Base-by-base conservation (phyloP, 2,113 vertebrate species). In the Sinocyclocheilus maitianheensis region DNA sequence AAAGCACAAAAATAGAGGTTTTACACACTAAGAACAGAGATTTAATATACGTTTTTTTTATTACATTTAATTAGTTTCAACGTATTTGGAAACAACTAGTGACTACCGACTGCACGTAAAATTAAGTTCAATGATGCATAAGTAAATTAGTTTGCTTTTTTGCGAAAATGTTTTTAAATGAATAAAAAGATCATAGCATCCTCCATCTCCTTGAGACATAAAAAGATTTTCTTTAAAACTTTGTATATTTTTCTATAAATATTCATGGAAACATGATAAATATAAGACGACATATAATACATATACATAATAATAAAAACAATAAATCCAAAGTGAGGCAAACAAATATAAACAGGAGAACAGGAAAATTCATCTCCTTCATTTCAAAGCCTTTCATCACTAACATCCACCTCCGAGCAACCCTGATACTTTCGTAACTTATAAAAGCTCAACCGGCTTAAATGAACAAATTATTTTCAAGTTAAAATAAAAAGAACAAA, bases 401-500 rank as follows among this genome's bases (percentile, higher is more conserved):
- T 62, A 58, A 55, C 48, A 63, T n/a, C 86, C 77, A 77, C 89
- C 88, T 87, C 85, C 87, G 84, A 89, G 91, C 89, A 92, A 90
- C 77, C 86, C 77, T 67, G 7, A 89, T 85, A 55, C 67, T 51
- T 46, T 84, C 53, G 60, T 60, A 85, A 87, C 80, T 58, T 84
- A 67, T 69, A 82, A 87, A 72, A 80, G 30, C 53, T 77, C 46
- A 53, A 74, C 77, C 6, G 18, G 43, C 69, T 81, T 34, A 85
- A 77, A 37, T 85, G 85, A 88, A 89, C 10, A 55, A 82, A 55
- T 89, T 83, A 65, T 86, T 93, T 67, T 76, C 67, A 43, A 71
- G 53, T 80, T 83, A 85, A 87, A 88, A 86, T 24, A 91, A 92
- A 91, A 90, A 82, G 30, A 84, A 86, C 88, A 88, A 85, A 86